phyloP scores from a whole-genome alignment of 2,797 vertebrate genomes.

The Dallia pectoralis region DNA sequence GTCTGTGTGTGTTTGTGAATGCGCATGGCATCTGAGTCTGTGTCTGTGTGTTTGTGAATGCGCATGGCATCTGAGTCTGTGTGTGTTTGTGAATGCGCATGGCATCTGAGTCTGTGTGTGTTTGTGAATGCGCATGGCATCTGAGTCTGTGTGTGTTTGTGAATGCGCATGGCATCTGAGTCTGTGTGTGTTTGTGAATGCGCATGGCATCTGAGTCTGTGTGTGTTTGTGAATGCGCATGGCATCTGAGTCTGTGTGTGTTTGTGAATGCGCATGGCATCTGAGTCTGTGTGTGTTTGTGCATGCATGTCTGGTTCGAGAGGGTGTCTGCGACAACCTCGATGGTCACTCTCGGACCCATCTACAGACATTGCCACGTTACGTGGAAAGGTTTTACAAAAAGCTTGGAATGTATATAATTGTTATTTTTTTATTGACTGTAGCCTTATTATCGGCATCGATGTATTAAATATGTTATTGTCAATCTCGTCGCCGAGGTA shows the following conservation, averaged over 20 bases:
- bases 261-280: conserved; percentile 12
- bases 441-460: background rate
- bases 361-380: conserved; percentile 41
- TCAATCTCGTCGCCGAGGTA: no score
- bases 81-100: no score
- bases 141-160: no score
- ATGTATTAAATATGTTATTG: no score
- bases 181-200: no score
- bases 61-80: no score
- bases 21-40: conserved; percentile 24
- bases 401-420: conserved; percentile 26
- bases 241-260: conserved; percentile 13
- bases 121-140: no score
- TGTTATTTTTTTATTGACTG: background rate
- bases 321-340: conserved; percentile 35
- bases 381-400: conserved; percentile 23
- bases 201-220: no score
- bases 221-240: no score
- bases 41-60: conserved; percentile 26
- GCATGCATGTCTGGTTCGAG: conserved; percentile 26
- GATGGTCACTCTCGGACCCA: conserved; percentile 42
- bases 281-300: conserved; percentile 26
- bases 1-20: conserved; percentile 8
- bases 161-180: no score
- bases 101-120: no score